phyloP scores from a whole-genome alignment of 2,888 invertebrate genomes.

The Tetrapedia diversipes region DNA sequence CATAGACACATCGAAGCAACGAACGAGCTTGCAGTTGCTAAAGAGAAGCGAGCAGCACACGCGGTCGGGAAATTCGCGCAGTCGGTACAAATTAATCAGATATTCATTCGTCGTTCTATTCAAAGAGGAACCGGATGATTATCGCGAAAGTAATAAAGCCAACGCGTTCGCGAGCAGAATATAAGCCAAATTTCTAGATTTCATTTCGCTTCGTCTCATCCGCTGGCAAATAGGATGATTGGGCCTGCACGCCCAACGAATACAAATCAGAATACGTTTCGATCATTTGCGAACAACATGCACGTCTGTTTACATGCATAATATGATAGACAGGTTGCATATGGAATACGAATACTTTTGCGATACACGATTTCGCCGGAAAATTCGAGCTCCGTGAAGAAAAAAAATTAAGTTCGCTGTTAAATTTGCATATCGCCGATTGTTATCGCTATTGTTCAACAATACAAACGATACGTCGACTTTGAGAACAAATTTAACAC shows the following conservation, averaged over 20 bases:
- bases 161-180: constrained; percentile 60
- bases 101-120: constrained; percentile 46
- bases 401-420: too few relatives aligned
- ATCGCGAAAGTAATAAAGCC: constrained; percentile 69
- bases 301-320: constrained; percentile 46
- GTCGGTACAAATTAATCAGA: constrained; percentile 42
- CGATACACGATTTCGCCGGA: background rate
- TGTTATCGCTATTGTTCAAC: too few relatives aligned
- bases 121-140: constrained; percentile 49
- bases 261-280: constrained; percentile 68
- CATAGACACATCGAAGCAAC: too few relatives aligned
- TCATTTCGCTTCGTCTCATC: constrained; percentile 68
- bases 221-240: constrained; percentile 67
- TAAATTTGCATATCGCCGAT: too few relatives aligned
- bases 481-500: too few relatives aligned
- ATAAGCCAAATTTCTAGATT: constrained; percentile 67
- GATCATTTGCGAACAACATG: constrained; percentile 49
- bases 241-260: constrained; percentile 52
- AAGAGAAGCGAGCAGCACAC: too few relatives aligned
- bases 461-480: too few relatives aligned
- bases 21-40: too few relatives aligned
- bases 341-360: constrained; percentile 18
- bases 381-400: too few relatives aligned
- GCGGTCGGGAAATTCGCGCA: too few relatives aligned
- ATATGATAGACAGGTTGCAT: constrained; percentile 15